Conservation (phyloP, 2,888 invertebrate genomes). For the Pachliopta kotzebuea region DNA sequence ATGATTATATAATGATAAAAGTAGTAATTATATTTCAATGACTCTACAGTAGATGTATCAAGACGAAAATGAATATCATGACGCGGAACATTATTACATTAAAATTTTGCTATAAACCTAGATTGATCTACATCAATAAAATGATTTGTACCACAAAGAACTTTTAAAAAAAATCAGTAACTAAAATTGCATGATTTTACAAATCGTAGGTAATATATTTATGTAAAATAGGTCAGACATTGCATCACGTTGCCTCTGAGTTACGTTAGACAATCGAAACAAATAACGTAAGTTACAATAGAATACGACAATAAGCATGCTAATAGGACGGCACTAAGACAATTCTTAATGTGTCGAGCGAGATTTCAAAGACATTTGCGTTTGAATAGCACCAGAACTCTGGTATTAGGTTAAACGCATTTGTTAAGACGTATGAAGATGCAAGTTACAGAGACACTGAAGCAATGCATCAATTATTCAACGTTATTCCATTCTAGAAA, state of each 20-base stretch:
- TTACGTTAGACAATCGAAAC: conserved; percentile 29
- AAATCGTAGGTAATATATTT: background rate
- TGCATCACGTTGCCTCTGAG: conserved; percentile 33
- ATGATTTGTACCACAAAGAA: background rate
- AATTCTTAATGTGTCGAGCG: conserved; percentile 30
- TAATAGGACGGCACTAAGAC: conserved; percentile 30
- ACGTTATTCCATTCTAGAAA: background rate
- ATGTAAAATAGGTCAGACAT: conserved; percentile 34
- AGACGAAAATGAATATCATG: background rate
- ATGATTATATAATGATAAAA: too few species aligned
- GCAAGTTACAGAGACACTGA: conserved; percentile 7
- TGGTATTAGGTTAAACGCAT: conserved; percentile 10
- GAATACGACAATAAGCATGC: conserved; percentile 25
- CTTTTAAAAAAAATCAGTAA: background rate
- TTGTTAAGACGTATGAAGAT: conserved; percentile 12
- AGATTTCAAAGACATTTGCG: conserved; percentile 41
- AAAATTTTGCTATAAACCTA: background rate
- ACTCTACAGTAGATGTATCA: too few species aligned
- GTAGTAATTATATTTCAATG: too few species aligned
- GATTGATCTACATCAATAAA: background rate
- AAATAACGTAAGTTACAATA: conserved; percentile 30
- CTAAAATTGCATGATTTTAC: background rate
- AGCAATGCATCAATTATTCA: conserved; percentile 13
- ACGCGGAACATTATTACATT: background rate
- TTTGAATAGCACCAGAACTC: conserved; percentile 36